Evolutionary conservation across 1,140 invertebrate genomes (phyloP).

Genomic region (Bombus pyrosoma): DNA sequence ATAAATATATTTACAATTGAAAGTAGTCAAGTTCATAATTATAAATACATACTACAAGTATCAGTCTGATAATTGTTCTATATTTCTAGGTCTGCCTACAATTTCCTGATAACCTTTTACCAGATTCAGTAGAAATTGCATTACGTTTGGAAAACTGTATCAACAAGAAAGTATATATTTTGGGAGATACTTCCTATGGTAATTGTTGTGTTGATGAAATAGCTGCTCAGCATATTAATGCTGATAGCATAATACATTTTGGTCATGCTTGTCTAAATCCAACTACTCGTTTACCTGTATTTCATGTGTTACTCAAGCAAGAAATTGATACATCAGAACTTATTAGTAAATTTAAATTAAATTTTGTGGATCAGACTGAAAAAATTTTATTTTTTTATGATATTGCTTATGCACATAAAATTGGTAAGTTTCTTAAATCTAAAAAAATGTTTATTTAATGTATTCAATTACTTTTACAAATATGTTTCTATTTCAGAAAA

Average conservation of each 20-base stretch:
- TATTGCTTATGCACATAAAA: conserved; percentile 86
- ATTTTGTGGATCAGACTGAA: conserved; percentile 74
- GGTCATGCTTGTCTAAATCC: conserved; percentile 93
- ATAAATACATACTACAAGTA: conserved; percentile 9
- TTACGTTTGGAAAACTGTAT: conserved; percentile 85
- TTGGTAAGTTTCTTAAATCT: conserved; percentile 81
- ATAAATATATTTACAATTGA: conserved; percentile 1
- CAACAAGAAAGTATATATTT: conserved; percentile 88
- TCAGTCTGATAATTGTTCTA: not conserved
- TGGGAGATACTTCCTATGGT: conserved; percentile 97
- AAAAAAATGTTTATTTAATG: not conserved
- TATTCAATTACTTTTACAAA: conserved; percentile 22
- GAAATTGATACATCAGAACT: conserved; percentile 82
- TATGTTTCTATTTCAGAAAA: conserved; percentile 65
- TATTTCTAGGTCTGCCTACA: conserved; percentile 91
- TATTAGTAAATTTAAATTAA: conserved; percentile 73
- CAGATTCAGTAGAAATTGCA: conserved; percentile 87
- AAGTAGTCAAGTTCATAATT: conserved; percentile 14
- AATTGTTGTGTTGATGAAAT: conserved; percentile 98
- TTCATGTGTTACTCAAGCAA: conserved; percentile 87
- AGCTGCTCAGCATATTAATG: conserved; percentile 92
- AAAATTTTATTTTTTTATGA: conserved; percentile 89
- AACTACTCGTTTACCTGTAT: conserved; percentile 87
- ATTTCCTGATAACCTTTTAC: conserved; percentile 93
- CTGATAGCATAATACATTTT: conserved; percentile 95